These are phyloP conservation scores for Collichthys lucidus DNA, from an alignment of 2,113 vertebrate species.

Conservation along the genomic window DNA sequence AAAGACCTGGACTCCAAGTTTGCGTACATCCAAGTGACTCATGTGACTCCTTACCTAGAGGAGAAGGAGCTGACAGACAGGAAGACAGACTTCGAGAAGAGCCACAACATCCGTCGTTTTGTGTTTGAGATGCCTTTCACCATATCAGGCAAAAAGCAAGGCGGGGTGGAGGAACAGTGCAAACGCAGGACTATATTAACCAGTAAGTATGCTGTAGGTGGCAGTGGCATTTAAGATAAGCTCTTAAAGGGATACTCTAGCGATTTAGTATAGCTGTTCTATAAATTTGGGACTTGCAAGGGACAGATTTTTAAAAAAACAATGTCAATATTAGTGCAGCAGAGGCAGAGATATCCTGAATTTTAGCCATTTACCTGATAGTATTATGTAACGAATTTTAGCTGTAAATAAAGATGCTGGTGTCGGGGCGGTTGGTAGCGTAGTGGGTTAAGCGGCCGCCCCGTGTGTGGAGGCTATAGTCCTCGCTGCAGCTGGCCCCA, in stretches of 20 bases:
- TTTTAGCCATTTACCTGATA: not conserved
- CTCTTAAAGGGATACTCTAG: not conserved
- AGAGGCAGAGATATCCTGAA: not conserved
- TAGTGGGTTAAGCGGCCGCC: no score
- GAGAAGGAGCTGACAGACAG: slow-evolving; percentile 95
- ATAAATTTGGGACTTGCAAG: not conserved
- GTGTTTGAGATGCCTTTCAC: slow-evolving; percentile 99
- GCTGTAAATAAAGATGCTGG: not conserved
- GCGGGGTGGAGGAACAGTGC: slow-evolving; percentile 96
- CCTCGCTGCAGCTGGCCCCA: no score
- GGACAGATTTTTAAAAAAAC: not conserved
- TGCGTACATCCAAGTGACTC: slow-evolving; percentile 98
- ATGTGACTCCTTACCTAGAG: slow-evolving; percentile 94
- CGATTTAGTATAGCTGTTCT: not conserved
- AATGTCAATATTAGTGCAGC: not conserved
- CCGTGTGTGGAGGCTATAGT: no score
- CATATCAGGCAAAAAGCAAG: slow-evolving; percentile 93
- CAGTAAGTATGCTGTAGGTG: slow-evolving; percentile 79
- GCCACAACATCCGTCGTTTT: slow-evolving; percentile 96
- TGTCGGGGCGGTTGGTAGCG: not conserved
- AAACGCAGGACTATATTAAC: slow-evolving; percentile 95
- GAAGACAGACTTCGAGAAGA: slow-evolving; percentile 96
- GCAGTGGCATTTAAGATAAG: not conserved
- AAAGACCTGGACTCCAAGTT: slow-evolving; percentile 99
- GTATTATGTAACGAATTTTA: not conserved